Base-by-base conservation (phyloP, 2,113 vertebrate species). In the Nansenia antarctica region DNA sequence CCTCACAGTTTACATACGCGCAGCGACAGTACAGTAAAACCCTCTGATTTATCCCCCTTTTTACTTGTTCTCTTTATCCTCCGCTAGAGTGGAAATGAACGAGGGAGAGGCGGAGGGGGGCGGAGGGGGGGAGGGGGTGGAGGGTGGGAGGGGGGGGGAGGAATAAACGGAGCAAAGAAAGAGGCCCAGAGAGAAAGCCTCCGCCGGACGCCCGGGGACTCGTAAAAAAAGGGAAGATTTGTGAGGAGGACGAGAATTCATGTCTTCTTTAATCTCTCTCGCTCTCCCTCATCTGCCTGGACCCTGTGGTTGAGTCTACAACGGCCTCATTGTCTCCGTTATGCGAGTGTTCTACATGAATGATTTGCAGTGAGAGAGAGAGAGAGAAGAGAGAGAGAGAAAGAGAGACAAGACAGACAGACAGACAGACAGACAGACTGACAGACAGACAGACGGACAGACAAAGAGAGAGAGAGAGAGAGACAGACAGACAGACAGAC, bases 21-120 rank as follows among this genome's bases (percentile, higher is more conserved):
- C 8, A 24, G 54, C 67, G 39, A 70, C 67, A 67, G 49, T 53
- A 34, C 47, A 32, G 34, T 53, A 22, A 31, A 32, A 68, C 66
- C n/a, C n/a, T 31, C 9, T 73, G 76, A 82, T 76, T 76, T 67
- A 79, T 73, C 47, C 71, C 18, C 32, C 30, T 68, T 61, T 68
- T 61, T 42, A 45, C 45, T 63, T 53, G 39, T 32, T 60, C 61
- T 72, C 52, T 69, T 65, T 58, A 67, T 66, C 24, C 55, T 69
- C 65, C 70, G 69, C 29, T n/a, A 61, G 60, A 77, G 47, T 58
- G 14, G 59, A 52, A 67, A 70, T 67, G 72, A 73, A 27, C 5
- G 53, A 42, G 18, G 1, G 70, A 53, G 30, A 67, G n/a, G n/a
- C n/a, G n/a, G n/a, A n/a, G n/a, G n/a, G n/a, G n/a, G n/a, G n/a